Evolutionary conservation across 23 tunicate species (phyloP).

Genomic region (Halocynthia aurantium): DNA sequence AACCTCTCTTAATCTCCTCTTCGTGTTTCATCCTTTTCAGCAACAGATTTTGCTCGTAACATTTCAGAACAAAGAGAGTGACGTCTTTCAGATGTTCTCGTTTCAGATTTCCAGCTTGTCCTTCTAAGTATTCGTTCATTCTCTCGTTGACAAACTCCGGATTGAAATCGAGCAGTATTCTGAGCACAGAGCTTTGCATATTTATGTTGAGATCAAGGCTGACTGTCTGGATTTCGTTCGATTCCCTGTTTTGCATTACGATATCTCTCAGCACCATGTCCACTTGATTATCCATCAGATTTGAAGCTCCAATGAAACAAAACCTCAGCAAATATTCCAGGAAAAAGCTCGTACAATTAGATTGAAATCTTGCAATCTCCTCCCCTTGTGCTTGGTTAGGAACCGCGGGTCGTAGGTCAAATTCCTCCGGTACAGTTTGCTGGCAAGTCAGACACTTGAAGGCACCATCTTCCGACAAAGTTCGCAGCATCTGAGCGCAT

Average conservation of each 20-base stretch:
- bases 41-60: neutral
- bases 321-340: slow-evolving; percentile 47
- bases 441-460: neutral
- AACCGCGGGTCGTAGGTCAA: slow-evolving; percentile 11
- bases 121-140: slow-evolving; percentile 2
- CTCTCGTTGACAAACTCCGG: neutral
- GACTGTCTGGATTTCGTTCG: neutral
- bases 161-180: slow-evolving; percentile 7
- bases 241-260: neutral
- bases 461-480: neutral
- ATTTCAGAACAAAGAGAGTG: slow-evolving; percentile 7
- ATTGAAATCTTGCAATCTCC: slow-evolving; percentile 16
- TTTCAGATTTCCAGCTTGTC: neutral
- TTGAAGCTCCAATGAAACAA: slow-evolving; percentile 23
- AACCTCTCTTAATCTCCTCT: too few relatives aligned
- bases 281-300: too few relatives aligned
- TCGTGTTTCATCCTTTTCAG: too few relatives aligned
- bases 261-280: too few relatives aligned
- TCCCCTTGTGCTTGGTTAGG: slow-evolving; percentile 13
- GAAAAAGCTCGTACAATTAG: slow-evolving; percentile 54
- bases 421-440: slow-evolving; percentile 1
- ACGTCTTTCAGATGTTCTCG: neutral
- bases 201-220: slow-evolving; percentile 12
- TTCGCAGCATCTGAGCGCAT: neutral
- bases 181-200: neutral